phyloP scores from a whole-genome alignment of 1,140 invertebrate species.

The Caerostris darwini region DNA sequence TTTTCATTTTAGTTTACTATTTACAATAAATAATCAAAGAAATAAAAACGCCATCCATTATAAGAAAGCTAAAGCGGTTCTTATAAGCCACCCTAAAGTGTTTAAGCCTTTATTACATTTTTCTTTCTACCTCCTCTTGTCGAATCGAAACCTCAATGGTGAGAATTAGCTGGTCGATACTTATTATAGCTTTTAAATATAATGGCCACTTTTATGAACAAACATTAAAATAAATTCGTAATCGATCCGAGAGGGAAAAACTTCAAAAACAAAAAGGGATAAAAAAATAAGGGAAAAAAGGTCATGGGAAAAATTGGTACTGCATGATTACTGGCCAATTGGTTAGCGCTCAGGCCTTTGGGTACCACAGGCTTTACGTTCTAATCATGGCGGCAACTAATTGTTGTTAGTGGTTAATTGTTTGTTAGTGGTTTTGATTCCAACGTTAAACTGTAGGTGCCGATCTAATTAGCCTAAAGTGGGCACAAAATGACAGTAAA shows the following conservation, averaged over 20 bases:
- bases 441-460: too few species aligned
- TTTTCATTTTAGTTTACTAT: background rate
- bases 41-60: background rate
- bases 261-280: conserved; percentile 8
- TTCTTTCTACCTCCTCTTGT: background rate
- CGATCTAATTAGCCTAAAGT: too few species aligned
- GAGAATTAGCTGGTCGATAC: conserved; percentile 64
- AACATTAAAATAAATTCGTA: conserved; percentile 71
- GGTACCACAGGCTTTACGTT: too few species aligned
- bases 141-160: conserved; percentile 39
- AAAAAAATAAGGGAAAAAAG: conserved; percentile 14
- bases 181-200: conserved; percentile 66
- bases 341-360: too few species aligned
- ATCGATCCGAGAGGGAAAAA: conserved; percentile 40
- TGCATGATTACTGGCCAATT: too few species aligned
- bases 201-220: conserved; percentile 69
- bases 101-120: background rate
- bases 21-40: background rate
- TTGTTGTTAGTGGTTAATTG: too few species aligned
- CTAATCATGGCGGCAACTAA: too few species aligned
- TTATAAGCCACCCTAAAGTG: background rate
- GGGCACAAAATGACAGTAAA: too few species aligned
- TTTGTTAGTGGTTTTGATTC: too few species aligned
- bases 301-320: conserved; percentile 57
- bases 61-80: background rate